Conservation (phyloP, 2,888 invertebrate species). For the Monopis laevigella region DNA sequence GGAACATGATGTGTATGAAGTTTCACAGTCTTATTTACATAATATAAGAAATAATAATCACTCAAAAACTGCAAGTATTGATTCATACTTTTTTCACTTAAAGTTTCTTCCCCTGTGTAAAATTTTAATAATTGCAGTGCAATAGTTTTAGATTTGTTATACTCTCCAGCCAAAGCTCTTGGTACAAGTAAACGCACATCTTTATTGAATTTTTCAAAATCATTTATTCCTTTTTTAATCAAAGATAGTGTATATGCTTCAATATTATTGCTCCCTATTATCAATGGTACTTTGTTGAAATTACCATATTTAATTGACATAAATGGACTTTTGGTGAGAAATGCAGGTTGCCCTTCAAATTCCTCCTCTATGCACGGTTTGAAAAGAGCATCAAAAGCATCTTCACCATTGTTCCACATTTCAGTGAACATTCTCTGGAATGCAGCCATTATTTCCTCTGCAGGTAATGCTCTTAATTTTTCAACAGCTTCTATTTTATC, state of each 20-base stretch:
- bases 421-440: constrained; percentile 16
- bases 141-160: constrained; percentile 31
- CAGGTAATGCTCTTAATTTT: constrained; percentile 32
- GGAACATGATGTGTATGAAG: constrained; percentile 39
- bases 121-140: constrained; percentile 43
- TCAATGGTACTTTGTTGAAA: constrained; percentile 50
- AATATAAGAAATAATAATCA: constrained; percentile 50
- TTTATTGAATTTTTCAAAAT: constrained; percentile 40
- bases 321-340: constrained; percentile 45
- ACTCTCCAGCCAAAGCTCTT: constrained; percentile 33
- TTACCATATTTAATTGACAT: constrained; percentile 46
- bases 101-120: constrained; percentile 37
- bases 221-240: constrained; percentile 31
- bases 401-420: constrained; percentile 19
- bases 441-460: constrained; percentile 33
- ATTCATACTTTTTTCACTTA: constrained; percentile 37
- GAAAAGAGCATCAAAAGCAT: constrained; percentile 37
- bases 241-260: constrained; percentile 39
- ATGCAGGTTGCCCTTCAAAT: constrained; percentile 49
- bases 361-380: constrained; percentile 53
- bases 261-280: constrained; percentile 50
- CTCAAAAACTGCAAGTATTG: constrained; percentile 49
- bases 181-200: constrained; percentile 41
- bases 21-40: constrained; percentile 44
- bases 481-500: constrained; percentile 41